These are phyloP conservation scores for Cylas formicarius DNA, from an alignment of 1,140 invertebrate species.

Conservation along the genomic window DNA sequence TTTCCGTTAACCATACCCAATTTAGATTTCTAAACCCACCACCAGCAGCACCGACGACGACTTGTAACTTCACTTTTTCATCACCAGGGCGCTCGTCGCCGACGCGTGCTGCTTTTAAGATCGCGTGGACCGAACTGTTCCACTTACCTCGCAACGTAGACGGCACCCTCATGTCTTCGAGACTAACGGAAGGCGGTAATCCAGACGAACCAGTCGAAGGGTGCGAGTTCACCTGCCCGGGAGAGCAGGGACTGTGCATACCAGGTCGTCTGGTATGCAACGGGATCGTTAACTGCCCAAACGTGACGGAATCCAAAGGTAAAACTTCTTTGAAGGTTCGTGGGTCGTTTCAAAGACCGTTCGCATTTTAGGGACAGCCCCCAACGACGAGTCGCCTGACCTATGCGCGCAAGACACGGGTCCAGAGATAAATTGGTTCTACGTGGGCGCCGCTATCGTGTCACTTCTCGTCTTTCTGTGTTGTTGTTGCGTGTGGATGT, in stretches of 20 bases:
- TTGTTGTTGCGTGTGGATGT: conserved; percentile 39
- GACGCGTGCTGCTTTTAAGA: conserved; percentile 72
- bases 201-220: conserved; percentile 42
- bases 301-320: conserved; percentile 42
- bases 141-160: conserved; percentile 75
- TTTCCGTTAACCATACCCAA: too few species aligned
- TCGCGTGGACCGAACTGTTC: conserved; percentile 84
- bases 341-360: conserved; percentile 9
- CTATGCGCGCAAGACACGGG: conserved; percentile 48
- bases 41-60: too few species aligned
- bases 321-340: too few species aligned
- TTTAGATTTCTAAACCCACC: too few species aligned
- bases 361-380: conserved; percentile 40
- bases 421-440: conserved; percentile 47
- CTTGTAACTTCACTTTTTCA: too few species aligned
- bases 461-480: conserved; percentile 42
- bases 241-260: conserved; percentile 72
- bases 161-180: conserved; percentile 67
- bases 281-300: conserved; percentile 79
- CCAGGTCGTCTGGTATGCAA: conserved; percentile 75
- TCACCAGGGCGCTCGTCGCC: conserved; percentile 59
- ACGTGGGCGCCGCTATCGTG: conserved; percentile 46
- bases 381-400: conserved; percentile 59
- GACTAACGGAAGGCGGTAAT: conserved; percentile 53
- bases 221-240: conserved; percentile 79